These are phyloP conservation scores for Cyanocitta stelleri DNA, from an alignment of 2,113 vertebrate species.

Conservation along the genomic window DNA sequence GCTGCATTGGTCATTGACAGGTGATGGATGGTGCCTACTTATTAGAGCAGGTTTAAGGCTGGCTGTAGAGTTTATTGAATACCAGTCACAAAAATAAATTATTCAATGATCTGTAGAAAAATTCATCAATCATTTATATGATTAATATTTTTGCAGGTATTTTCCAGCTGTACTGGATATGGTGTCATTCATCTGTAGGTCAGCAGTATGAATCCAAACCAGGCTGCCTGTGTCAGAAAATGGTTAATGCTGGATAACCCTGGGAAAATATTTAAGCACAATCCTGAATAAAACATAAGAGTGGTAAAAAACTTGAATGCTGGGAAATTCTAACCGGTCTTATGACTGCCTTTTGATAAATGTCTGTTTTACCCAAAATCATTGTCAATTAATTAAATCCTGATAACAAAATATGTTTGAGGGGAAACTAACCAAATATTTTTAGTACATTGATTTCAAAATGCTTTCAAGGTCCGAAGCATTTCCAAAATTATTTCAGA, in stretches of 20 bases:
- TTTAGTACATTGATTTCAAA: neutral
- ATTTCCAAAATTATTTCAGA: neutral
- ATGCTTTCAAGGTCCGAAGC: neutral
- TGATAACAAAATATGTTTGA: neutral
- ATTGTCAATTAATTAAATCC: neutral
- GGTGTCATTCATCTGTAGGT: neutral
- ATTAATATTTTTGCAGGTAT: neutral
- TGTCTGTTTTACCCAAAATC: neutral
- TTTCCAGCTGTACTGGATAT: neutral
- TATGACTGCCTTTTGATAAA: neutral
- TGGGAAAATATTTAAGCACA: neutral
- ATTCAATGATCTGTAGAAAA: slow-evolving; percentile 9
- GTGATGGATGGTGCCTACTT: neutral
- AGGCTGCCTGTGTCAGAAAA: neutral
- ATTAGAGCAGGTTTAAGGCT: neutral
- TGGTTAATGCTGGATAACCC: neutral
- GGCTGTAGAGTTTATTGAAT: neutral
- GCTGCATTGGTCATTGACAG: neutral
- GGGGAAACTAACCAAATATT: neutral
- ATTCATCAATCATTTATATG: neutral
- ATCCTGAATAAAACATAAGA: neutral
- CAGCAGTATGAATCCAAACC: neutral
- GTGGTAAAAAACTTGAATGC: neutral
- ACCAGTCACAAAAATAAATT: neutral
- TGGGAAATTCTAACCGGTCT: neutral